Base-by-base conservation (phyloP, 2,888 invertebrate species). In the Drosophila nr. perissopoda region DNA sequence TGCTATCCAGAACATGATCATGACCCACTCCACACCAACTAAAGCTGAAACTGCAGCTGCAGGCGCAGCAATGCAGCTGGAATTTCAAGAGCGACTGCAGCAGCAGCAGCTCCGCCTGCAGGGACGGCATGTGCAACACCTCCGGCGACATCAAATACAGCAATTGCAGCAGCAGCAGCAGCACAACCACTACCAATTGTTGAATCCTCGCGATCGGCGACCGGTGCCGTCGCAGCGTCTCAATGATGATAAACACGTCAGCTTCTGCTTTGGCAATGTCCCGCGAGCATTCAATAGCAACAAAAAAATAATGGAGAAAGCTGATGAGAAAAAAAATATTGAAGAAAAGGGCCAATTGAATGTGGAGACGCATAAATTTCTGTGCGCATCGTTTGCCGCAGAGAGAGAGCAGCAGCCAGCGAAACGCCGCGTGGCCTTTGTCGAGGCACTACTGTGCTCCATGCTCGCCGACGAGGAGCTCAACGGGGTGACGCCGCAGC, bases 391-490 rank as follows among this genome's bases (percentile, higher is more conserved):
- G n/a, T 65, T 65, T 29, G 1, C 4, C 45, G 4, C 7, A 4
- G 7, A n/a, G 27, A n/a, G 8, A 5, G 13, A 27, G 4, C 13
- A 34, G 10, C 8, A 34, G 29, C 16, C 0, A 2, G 11, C 45
- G 13, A 8, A 36, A 2, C 66, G 0, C 4, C 25, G 58, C 3
- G 13, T n/a, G 0, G 27, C 5, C 16, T 87, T 83, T 40, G 29
- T 65, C 7, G 76, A 76, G 42, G 65, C 84, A 7, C 1, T 83
- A 0, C 21, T 83, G 2, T 87, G 87, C 56, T 83, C 83, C 13
- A 81, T 83, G 87, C 63, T 83, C 2, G 49, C 76, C 8, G 73
- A 87, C 4, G 62, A 73, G 31, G 42, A 83, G 6, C 62, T 83
- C 0, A 3, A 6, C 4, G 21, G 33, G 11, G 51, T 67, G 5